phyloP scores from a whole-genome alignment of 2,113 vertebrate species.

The Capreolus pygargus region DNA sequence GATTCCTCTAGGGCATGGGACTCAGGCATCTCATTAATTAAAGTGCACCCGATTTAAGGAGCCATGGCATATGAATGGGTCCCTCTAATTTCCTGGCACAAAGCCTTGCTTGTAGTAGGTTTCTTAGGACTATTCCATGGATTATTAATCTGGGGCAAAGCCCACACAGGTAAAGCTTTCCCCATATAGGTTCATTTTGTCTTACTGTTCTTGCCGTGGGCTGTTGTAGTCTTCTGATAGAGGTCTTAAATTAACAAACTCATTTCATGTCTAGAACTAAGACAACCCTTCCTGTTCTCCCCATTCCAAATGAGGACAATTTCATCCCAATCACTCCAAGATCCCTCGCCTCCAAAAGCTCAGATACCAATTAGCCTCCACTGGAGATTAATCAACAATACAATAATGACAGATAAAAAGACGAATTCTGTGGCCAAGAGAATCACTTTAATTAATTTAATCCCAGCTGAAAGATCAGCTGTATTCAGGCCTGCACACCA shows the following conservation, averaged over 20 bases:
- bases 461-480: constrained; percentile 93
- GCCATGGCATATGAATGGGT: background rate
- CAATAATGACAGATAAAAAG: constrained; percentile 85
- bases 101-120: background rate
- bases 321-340: constrained; percentile 59
- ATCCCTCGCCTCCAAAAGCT: constrained; percentile 71
- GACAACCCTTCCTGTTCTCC: constrained; percentile 46
- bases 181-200: background rate
- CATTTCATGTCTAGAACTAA: constrained; percentile 53
- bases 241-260: constrained; percentile 67
- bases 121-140: background rate
- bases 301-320: constrained; percentile 57
- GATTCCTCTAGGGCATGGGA: background rate
- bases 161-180: background rate
- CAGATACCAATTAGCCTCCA: constrained; percentile 83
- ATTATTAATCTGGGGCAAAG: background rate
- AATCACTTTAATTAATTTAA: constrained; percentile 95
- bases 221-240: constrained; percentile 53
- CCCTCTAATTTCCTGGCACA: background rate
- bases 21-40: background rate
- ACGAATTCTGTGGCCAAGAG: constrained; percentile 82
- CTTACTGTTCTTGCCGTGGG: constrained; percentile 46
- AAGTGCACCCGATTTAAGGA: background rate
- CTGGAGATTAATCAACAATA: constrained; percentile 85
- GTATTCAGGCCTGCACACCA: constrained; percentile 84